Evolutionary conservation across 1,140 invertebrate genomes (phyloP).

Genomic region (Trachymyrmex cornetzi): DNA sequence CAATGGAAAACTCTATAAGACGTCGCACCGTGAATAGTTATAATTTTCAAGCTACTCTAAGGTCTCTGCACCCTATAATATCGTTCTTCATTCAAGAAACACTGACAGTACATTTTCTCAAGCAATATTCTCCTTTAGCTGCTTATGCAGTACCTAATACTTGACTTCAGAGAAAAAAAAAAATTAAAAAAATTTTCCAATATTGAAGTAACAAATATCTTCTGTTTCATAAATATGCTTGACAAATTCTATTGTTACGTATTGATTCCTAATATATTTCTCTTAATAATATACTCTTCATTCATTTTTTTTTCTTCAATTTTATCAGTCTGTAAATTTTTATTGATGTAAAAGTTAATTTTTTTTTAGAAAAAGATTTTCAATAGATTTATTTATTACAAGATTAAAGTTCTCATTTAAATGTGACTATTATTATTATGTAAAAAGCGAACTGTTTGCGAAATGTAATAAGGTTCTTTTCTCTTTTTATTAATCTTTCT

Average conservation of each 20-base stretch:
- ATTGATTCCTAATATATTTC: not conserved
- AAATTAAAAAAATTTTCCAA: not conserved
- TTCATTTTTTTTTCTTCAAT: not conserved
- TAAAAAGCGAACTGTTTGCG: slow-evolving; percentile 4
- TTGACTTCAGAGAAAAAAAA: not conserved
- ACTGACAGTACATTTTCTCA: not conserved
- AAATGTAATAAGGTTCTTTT: not conserved
- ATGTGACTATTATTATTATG: not conserved
- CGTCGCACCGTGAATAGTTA: not conserved
- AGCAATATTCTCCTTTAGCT: slow-evolving; percentile 13
- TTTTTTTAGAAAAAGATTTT: not conserved
- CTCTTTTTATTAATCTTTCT: not conserved
- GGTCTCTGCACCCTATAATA: not conserved
- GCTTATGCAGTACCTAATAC: not conserved
- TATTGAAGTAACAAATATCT: not conserved
- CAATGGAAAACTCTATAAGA: no score
- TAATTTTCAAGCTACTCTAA: not conserved
- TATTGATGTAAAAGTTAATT: not conserved
- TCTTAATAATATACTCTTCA: no score
- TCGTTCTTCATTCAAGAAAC: not conserved
- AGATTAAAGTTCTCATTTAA: not conserved
- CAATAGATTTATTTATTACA: not conserved
- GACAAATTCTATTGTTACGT: slow-evolving; percentile 1
- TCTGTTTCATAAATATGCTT: not conserved
- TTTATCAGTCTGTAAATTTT: not conserved